These are phyloP conservation scores for Oncorhynchus keta DNA, from an alignment of 2,113 vertebrate species.

Conservation along the genomic window DNA sequence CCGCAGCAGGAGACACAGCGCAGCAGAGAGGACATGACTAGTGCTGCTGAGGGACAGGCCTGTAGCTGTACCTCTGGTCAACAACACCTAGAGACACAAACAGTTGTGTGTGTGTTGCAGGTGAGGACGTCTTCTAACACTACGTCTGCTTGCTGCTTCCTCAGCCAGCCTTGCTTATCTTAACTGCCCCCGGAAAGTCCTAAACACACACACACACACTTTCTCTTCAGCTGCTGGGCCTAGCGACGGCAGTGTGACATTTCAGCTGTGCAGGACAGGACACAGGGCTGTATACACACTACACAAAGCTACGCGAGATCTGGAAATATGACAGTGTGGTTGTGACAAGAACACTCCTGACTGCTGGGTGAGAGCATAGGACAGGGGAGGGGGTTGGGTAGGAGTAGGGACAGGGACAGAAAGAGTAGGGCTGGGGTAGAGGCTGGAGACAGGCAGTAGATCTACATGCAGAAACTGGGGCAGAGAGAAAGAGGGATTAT, in stretches of 20 bases:
- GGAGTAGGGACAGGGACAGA: too few relatives aligned
- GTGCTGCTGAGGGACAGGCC: slow-evolving; percentile 24
- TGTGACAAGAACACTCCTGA: slow-evolving; percentile 60
- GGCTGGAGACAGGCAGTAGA: too few relatives aligned
- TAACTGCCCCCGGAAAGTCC: slow-evolving; percentile 27
- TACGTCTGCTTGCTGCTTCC: slow-evolving; percentile 13
- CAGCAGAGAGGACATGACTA: slow-evolving; percentile 72
- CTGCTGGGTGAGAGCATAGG: not conserved
- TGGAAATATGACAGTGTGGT: slow-evolving; percentile 60
- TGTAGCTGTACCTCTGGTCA: slow-evolving; percentile 37
- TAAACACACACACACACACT: slow-evolving; percentile 35
- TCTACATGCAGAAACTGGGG: not conserved
- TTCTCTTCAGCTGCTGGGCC: slow-evolving; percentile 40
- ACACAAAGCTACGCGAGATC: slow-evolving; percentile 63
- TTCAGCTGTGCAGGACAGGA: slow-evolving; percentile 51
- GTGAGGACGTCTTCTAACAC: not conserved
- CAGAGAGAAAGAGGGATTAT: slow-evolving; percentile 5
- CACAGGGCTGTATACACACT: slow-evolving; percentile 50
- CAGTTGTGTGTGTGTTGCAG: not conserved
- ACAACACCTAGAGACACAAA: slow-evolving; percentile 52
- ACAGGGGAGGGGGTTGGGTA: too few relatives aligned
- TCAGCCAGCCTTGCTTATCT: slow-evolving; percentile 42
- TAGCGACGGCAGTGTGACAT: slow-evolving; percentile 60
- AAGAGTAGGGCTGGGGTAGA: slow-evolving; percentile 3
- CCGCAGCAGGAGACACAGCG: slow-evolving; percentile 57